A percentile compares a stretch with the other conserved stretches of the same genome.
These are phyloP conservation scores for Erebia epiphron DNA, from an alignment of 2,888 invertebrate genomes.

Conservation along the genomic window DNA sequence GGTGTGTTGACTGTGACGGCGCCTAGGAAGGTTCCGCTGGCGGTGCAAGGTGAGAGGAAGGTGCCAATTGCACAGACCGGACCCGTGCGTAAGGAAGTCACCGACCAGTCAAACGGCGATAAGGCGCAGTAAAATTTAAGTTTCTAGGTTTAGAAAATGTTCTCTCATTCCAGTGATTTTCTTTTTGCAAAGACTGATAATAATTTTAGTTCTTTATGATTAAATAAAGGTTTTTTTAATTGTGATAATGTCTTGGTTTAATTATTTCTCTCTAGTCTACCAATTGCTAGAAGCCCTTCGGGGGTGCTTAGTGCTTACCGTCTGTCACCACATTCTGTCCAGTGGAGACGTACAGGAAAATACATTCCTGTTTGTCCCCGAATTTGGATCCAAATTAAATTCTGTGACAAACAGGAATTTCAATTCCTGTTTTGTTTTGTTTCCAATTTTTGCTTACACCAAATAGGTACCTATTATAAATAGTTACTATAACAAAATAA, in stretches of 20 bases:
- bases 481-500: too few species aligned
- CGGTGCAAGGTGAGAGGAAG: constrained; percentile 74
- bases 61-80: constrained; percentile 85
- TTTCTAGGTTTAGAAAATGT: constrained; percentile 27
- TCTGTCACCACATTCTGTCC: too few species aligned
- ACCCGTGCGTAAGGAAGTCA: constrained; percentile 80
- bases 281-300: too few species aligned
- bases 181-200: constrained; percentile 17
- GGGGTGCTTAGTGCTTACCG: too few species aligned
- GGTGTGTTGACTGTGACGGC: constrained; percentile 88
- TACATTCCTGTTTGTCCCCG: too few species aligned
- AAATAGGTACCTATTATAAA: too few species aligned
- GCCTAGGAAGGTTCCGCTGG: constrained; percentile 69
- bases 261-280: background rate
- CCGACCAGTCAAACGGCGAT: constrained; percentile 74
- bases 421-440: too few species aligned
- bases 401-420: too few species aligned
- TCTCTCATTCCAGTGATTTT: constrained; percentile 22
- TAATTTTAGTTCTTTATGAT: constrained; percentile 16
- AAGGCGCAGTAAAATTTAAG: constrained; percentile 45
- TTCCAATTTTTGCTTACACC: too few species aligned
- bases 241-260: constrained; percentile 14
- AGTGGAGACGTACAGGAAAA: too few species aligned
- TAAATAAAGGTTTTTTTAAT: constrained; percentile 15
- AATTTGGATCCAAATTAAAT: too few species aligned